These are phyloP conservation scores for Huso huso DNA, from an alignment of 2,797 vertebrate genomes.

Conservation along the genomic window DNA sequence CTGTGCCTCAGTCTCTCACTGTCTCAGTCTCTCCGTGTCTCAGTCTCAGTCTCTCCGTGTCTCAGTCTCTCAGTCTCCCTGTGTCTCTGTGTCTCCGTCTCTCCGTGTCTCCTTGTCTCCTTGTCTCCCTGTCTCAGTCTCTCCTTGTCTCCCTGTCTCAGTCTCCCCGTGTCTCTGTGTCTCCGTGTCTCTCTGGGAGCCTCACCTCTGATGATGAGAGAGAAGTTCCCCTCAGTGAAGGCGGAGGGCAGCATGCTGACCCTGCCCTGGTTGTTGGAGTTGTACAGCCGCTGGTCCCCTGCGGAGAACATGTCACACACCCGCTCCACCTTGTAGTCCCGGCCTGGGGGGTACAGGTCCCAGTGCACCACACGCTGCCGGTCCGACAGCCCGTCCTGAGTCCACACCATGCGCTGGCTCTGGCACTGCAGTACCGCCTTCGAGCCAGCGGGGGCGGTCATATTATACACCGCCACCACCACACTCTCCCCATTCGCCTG, in stretches of 20 bases:
- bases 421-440: conserved; percentile 71
- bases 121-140: too few relatives aligned
- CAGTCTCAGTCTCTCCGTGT: too few relatives aligned
- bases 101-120: too few relatives aligned
- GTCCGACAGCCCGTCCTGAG: conserved; percentile 77
- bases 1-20: too few relatives aligned
- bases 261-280: conserved; percentile 69
- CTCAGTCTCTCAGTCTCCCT: too few relatives aligned
- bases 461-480: conserved; percentile 68
- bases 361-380: conserved; percentile 91
- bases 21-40: too few relatives aligned
- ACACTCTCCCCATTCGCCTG: conserved; percentile 43
- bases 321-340: conserved; percentile 61
- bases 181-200: too few relatives aligned
- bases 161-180: too few relatives aligned
- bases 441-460: conserved; percentile 61
- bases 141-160: too few relatives aligned
- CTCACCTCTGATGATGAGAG: conserved; percentile 78
- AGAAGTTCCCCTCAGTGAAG: conserved; percentile 88
- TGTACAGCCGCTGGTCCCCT: conserved; percentile 75
- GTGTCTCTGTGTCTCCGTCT: too few relatives aligned
- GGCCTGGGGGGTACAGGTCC: conserved; percentile 67
- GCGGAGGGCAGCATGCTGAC: conserved; percentile 65
- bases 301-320: conserved; percentile 87
- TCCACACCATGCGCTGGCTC: conserved; percentile 85